Base-by-base conservation (phyloP, 2,797 vertebrate genomes). In the Cossypha dichroa region DNA sequence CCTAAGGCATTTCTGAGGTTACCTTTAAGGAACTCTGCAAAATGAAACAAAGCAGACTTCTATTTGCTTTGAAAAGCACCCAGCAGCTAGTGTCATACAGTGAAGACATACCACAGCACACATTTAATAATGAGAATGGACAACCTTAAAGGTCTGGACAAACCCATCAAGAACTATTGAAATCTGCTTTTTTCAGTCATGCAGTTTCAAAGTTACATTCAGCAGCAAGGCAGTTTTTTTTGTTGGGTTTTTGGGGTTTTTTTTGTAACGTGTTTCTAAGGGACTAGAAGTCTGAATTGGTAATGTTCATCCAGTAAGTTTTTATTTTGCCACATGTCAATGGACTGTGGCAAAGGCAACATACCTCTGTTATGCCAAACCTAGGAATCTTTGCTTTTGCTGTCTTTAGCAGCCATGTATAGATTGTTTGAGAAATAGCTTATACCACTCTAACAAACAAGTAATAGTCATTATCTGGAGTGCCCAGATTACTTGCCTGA, bases 41-140 rank as follows among this genome's bases (percentile, higher is more conserved):
- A 94, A 84, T 91, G 79, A 96, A 96, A 92, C 26, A 96, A 94
- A 94, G 55, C 86, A 96, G 91, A 85, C 86, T 89, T 94, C 38
- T 94, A 13, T 96, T 96, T 96, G 52, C 69, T 94, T 97, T 96
- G 94, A 95, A 97, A 96, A 95, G 81, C 43, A 85, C 95, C 90
- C 92, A 97, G 83, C 66, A 96, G 38, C 88, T 94, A 91, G 84
- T 95, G 82, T 91, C 89, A 69, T 76, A 69, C 75, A 80, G 88
- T 86, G 90, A 90, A 97, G 90, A 90, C 90, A 72, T 90, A 92
- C 64, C 15, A 5, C 76, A 96, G 90, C 46, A 38, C 54, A 54
- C 58, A 67, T 94, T 96, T 91, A 86, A n/a, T 91, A 95, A 93
- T 86, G 75, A 92, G 90, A 95, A 79, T 33, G 69, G 97, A 88